Evolutionary conservation across 1,140 invertebrate genomes (phyloP).

Genomic region (Sarcophaga peregrina): DNA sequence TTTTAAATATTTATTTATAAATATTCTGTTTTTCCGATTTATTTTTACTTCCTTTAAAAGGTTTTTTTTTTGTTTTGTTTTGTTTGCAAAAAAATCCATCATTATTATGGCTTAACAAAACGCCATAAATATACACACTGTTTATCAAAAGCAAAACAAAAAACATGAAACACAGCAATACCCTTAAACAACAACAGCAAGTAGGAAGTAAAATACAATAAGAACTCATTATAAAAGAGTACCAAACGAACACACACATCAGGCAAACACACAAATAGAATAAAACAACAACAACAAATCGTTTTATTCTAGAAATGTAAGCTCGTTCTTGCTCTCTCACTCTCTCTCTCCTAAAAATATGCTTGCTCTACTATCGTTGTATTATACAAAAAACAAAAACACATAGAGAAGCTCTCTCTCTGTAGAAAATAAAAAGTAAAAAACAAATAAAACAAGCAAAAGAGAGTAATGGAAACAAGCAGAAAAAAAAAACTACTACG

Average conservation of each 20-base stretch:
- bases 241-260: background rate
- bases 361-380: background rate
- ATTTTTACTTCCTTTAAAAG: background rate
- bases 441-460: background rate
- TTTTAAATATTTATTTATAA: too few relatives aligned
- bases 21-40: background rate
- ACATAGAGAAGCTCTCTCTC: too few relatives aligned
- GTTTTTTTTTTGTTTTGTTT: too few relatives aligned
- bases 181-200: background rate
- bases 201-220: conserved; percentile 11
- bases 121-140: background rate
- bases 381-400: too few relatives aligned
- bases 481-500: background rate
- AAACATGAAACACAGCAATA: background rate
- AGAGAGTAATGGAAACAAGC: background rate
- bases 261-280: background rate
- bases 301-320: too few relatives aligned
- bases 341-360: background rate
- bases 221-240: background rate
- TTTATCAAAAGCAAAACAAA: too few relatives aligned
- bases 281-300: too few relatives aligned
- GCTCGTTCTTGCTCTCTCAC: background rate
- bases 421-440: background rate
- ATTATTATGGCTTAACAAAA: background rate
- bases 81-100: background rate